Percentiles rank a stretch among this genome's conserved stretches.
These are phyloP conservation scores for Choristoneura rosaceana DNA, from an alignment of 2,888 invertebrate genomes.

Conservation along the genomic window DNA sequence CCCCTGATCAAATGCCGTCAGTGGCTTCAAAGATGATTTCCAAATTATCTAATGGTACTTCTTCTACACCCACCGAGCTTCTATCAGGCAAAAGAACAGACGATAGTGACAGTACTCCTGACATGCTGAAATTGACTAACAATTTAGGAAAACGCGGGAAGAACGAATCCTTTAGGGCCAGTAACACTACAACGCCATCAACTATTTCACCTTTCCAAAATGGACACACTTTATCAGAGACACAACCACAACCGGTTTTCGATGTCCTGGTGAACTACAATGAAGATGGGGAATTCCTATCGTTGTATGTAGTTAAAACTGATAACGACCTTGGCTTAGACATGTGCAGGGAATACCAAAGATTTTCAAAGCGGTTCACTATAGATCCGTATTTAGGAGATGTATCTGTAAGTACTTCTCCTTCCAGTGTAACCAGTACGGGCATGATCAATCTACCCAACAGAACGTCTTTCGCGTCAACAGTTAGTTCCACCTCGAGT, in stretches of 20 bases:
- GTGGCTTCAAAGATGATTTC: slow-evolving; percentile 76
- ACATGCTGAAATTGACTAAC: slow-evolving; percentile 65
- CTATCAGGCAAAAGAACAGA: slow-evolving; percentile 53
- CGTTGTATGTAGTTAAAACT: slow-evolving; percentile 75
- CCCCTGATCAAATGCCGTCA: slow-evolving; percentile 69
- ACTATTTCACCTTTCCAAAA: slow-evolving; percentile 81
- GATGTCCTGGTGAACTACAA: slow-evolving; percentile 77
- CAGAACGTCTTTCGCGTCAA: slow-evolving; percentile 77
- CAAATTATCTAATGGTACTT: slow-evolving; percentile 79
- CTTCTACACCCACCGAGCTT: slow-evolving; percentile 76
- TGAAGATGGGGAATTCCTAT: slow-evolving; percentile 79
- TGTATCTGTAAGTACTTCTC: slow-evolving; percentile 74
- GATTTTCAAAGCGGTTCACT: slow-evolving; percentile 77
- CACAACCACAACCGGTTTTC: slow-evolving; percentile 76
- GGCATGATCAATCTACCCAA: slow-evolving; percentile 76
- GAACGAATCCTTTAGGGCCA: slow-evolving; percentile 72
- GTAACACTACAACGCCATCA: slow-evolving; percentile 78
- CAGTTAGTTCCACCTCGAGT: slow-evolving; percentile 73
- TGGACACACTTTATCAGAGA: slow-evolving; percentile 73
- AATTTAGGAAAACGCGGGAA: slow-evolving; percentile 67
- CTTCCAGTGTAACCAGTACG: slow-evolving; percentile 79
- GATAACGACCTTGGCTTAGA: slow-evolving; percentile 80
- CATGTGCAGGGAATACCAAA: slow-evolving; percentile 79
- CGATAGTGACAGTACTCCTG: slow-evolving; percentile 74
- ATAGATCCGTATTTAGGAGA: slow-evolving; percentile 80